Evolutionary conservation across 2,113 vertebrate species (phyloP).

Genomic region (Fulmarus glacialis): DNA sequence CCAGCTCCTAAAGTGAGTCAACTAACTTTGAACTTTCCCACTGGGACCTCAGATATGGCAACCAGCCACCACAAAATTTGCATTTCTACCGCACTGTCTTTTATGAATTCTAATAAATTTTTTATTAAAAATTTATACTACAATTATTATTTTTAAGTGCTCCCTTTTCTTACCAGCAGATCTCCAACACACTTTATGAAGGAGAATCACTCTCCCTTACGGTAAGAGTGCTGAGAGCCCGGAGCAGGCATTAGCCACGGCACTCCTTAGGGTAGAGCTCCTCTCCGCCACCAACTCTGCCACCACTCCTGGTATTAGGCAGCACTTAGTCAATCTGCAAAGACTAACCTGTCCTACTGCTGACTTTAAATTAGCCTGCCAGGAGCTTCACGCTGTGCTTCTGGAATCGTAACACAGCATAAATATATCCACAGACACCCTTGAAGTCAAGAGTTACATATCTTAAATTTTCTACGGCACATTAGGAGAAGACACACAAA

Average conservation of each 20-base stretch:
- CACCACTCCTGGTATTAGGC: background rate
- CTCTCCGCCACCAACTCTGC: background rate
- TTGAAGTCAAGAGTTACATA: rapidly evolving
- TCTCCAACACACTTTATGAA: background rate
- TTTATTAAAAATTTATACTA: background rate
- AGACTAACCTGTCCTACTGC: background rate
- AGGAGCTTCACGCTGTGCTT: background rate
- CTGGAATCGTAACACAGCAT: rapidly evolving
- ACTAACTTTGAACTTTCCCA: background rate
- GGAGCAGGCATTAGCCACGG: background rate
- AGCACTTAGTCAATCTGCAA: background rate
- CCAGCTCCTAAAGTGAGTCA: background rate
- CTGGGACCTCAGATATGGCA: background rate
- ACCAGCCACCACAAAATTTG: background rate
- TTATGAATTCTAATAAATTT: background rate
- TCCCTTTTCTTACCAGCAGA: background rate
- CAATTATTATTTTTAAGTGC: background rate
- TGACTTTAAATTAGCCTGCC: background rate
- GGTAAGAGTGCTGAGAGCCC: background rate
- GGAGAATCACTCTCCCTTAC: background rate
- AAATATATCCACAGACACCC: background rate
- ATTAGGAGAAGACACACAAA: background rate
- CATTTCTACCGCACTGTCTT: background rate
- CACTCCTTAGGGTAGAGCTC: background rate
- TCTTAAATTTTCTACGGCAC: background rate